Conservation (phyloP, 2,888 invertebrate genomes). For the Ethmia dodecea region DNA sequence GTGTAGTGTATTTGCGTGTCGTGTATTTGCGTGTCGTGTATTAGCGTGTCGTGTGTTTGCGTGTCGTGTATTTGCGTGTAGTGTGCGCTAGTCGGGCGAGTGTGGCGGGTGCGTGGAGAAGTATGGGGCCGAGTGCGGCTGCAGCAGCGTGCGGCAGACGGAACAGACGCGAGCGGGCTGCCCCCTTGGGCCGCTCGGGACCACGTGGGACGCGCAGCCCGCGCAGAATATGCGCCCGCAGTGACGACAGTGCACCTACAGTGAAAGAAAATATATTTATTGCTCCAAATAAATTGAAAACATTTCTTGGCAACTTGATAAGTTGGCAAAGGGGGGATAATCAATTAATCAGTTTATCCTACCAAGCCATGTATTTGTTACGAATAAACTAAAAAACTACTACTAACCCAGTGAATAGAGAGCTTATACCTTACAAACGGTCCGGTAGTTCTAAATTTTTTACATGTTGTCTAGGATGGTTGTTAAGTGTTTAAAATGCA, state of each 20-base stretch:
- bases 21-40: not conserved
- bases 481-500: no score
- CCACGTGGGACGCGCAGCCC: conserved; percentile 87
- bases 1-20: not conserved
- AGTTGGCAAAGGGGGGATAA: no score
- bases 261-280: no score
- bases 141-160: conserved; percentile 98
- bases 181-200: conserved; percentile 90
- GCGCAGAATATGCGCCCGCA: conserved; percentile 97
- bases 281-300: no score
- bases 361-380: no score
- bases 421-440: no score
- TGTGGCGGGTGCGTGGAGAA: conserved; percentile 89
- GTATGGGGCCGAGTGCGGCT: conserved; percentile 92
- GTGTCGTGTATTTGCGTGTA: not conserved
- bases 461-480: no score
- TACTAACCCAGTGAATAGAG: no score
- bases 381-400: no score
- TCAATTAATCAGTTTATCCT: no score
- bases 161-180: conserved; percentile 94
- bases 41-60: not conserved
- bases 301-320: no score
- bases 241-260: conserved; percentile 91
- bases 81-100: conserved; percentile 29
- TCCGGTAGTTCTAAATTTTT: no score